A percentile compares a stretch with the other conserved stretches of the same genome.
These are phyloP conservation scores for Gouania willdenowi DNA, from an alignment of 2,797 vertebrate species.

Conservation along the genomic window DNA sequence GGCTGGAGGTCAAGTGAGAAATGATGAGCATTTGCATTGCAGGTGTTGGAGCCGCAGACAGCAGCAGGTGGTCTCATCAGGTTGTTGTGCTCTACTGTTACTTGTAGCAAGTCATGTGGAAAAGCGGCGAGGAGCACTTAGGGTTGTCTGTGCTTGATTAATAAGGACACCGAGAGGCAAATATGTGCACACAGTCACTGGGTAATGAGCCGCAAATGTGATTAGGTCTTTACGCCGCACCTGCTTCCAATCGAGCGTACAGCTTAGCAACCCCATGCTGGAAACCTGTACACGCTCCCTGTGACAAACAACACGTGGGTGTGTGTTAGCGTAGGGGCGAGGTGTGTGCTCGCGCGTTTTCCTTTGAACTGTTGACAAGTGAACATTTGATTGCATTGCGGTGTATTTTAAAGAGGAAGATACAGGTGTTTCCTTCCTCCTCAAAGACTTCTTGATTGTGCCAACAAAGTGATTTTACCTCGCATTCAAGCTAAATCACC, in stretches of 20 bases:
- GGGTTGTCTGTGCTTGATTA: constrained; percentile 73
- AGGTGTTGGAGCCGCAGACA: constrained; percentile 51
- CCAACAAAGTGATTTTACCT: constrained; percentile 11
- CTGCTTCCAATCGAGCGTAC: constrained; percentile 73
- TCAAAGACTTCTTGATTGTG: constrained; percentile 17
- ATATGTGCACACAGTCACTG: constrained; percentile 75
- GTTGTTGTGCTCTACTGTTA: constrained; percentile 67
- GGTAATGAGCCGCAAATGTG: constrained; percentile 76
- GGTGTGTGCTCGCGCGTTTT: constrained; percentile 8
- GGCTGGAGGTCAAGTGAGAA: constrained; percentile 65
- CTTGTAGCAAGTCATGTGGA: constrained; percentile 73
- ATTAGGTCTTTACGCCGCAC: constrained; percentile 76
- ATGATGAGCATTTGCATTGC: constrained; percentile 54
- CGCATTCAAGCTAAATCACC: too few species aligned
- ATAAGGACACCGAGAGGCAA: constrained; percentile 76
- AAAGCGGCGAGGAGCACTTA: constrained; percentile 74
- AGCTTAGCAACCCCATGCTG: constrained; percentile 53
- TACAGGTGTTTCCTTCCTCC: constrained; percentile 34
- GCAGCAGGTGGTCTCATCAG: constrained; percentile 73
- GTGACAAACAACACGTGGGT: constrained; percentile 44
- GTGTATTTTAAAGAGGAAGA: constrained; percentile 28
- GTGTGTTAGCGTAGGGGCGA: constrained; percentile 24
- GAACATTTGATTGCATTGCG: constrained; percentile 44
- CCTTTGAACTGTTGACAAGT: constrained; percentile 46
- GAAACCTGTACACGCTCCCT: constrained; percentile 40